A percentile compares a stretch with the other conserved stretches of the same genome.
Evolutionary conservation across 2,797 vertebrate genomes (phyloP).

Genomic region (Notolepis coatsorum): DNA sequence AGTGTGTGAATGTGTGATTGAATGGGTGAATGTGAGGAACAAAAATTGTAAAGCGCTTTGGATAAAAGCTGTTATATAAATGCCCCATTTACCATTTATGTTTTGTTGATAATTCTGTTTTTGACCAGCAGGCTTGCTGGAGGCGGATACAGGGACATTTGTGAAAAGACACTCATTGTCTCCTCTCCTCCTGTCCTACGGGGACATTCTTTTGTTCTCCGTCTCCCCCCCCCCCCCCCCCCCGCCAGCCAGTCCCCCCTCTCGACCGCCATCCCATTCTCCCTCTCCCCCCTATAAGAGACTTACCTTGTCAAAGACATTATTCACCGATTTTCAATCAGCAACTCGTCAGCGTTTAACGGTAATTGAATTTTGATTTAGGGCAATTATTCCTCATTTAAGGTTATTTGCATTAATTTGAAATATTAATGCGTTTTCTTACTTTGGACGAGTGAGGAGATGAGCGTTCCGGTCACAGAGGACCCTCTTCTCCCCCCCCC

Average conservation of each 20-base stretch:
- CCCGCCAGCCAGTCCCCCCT: no score
- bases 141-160: no score
- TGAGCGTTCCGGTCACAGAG: constrained; percentile 69
- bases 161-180: not conserved
- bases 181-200: constrained; percentile 20
- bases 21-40: no score
- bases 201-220: constrained; percentile 35
- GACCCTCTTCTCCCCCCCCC: constrained; percentile 51
- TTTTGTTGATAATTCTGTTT: no score
- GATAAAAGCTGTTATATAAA: no score
- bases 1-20: no score
- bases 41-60: no score
- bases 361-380: constrained; percentile 80
- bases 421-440: constrained; percentile 79
- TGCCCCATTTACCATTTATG: no score
- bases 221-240: constrained; percentile 13
- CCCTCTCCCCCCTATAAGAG: constrained; percentile 1
- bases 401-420: constrained; percentile 79
- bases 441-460: constrained; percentile 61
- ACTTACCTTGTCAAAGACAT: constrained; percentile 47
- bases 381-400: constrained; percentile 81
- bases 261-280: constrained; percentile 6
- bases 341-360: constrained; percentile 69
- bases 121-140: no score
- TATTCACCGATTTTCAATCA: constrained; percentile 65